These are phyloP conservation scores for Falco punctatus DNA, from an alignment of 2,113 vertebrate species.

Conservation along the genomic window DNA sequence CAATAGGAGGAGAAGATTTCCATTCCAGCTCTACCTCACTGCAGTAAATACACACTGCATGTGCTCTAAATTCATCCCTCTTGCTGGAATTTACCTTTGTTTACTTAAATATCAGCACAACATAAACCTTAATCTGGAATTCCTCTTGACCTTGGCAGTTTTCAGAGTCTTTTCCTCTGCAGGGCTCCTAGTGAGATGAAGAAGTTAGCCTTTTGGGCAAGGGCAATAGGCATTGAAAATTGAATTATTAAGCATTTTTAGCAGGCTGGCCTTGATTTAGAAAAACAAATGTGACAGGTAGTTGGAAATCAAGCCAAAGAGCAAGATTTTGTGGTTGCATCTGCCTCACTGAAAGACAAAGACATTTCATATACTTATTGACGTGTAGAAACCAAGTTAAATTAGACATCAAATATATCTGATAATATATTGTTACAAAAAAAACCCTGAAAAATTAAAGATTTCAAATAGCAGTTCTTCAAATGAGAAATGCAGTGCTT, in stretches of 20 bases:
- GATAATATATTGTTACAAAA: constrained; percentile 1
- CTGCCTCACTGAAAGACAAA: constrained; percentile 25
- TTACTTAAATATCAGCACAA: neutral
- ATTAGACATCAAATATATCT: constrained; percentile 25
- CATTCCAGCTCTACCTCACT: neutral
- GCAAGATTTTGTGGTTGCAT: neutral
- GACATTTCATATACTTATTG: neutral
- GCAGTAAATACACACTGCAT: neutral
- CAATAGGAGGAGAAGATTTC: neutral
- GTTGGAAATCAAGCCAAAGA: constrained; percentile 1
- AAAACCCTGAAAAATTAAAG: neutral
- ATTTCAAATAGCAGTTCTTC: neutral
- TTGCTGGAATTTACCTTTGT: constrained; percentile 5
- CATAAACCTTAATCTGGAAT: neutral
- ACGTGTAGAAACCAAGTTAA: neutral
- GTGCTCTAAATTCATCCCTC: neutral
- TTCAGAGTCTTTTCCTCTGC: neutral
- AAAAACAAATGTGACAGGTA: neutral
- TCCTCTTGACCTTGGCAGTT: constrained; percentile 26
- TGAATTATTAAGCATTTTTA: constrained; percentile 8
- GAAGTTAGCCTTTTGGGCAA: neutral
- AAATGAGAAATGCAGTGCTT: neutral
- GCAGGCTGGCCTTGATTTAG: neutral
- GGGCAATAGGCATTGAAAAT: neutral
- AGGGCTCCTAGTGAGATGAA: neutral